Base-by-base conservation (phyloP, 1,140 invertebrate genomes). In the Holotrichia oblita region DNA sequence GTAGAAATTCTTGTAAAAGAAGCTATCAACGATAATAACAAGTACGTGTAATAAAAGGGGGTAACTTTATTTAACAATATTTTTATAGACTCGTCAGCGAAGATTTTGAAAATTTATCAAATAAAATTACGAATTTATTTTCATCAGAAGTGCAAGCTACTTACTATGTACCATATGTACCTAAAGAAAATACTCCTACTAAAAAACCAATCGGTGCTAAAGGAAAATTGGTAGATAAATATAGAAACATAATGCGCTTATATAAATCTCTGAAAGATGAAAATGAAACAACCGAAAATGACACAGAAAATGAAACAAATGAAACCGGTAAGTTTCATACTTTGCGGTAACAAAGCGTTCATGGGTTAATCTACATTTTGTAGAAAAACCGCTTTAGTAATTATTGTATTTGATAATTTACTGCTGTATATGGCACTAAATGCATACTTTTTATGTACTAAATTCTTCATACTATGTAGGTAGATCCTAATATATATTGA, bases 141-240 rank as follows among this genome's bases (percentile, higher is more conserved):
- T 42, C 75, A 44, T 44, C 17, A 17, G 75, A 76, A 48, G 17
- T 17, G n/a, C 9, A 40, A n/a, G 41, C 17, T 22, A 55, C 44
- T n/a, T 44, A 76, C 10, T 76, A 76, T 55, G 24, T 76, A 55
- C 75, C 40, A 22, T n/a, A 20, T 22, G 22, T 76, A 55, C n/a
- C n/a, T 20, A 76, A 76, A 76, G 17, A 76, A 48, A n/a, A 44
- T 22, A 44, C 75, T 8, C 40, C 44, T 12, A 48, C 40, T 6
- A 48, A 48, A 17, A 76, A 59, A 55, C 40, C 75, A 14, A 76
- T 48, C 44, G 44, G 8, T 9, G 75, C 75, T 48, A 48, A 42
- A 76, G 75, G 75, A 48, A 76, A 59, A 76, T 48, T 76, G 10
- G 44, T 76, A 48, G 75, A 76, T 48, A 76, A 76, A 48, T 20